Conservation (phyloP, 2,888 invertebrate genomes). For the Cotesia congregata region DNA sequence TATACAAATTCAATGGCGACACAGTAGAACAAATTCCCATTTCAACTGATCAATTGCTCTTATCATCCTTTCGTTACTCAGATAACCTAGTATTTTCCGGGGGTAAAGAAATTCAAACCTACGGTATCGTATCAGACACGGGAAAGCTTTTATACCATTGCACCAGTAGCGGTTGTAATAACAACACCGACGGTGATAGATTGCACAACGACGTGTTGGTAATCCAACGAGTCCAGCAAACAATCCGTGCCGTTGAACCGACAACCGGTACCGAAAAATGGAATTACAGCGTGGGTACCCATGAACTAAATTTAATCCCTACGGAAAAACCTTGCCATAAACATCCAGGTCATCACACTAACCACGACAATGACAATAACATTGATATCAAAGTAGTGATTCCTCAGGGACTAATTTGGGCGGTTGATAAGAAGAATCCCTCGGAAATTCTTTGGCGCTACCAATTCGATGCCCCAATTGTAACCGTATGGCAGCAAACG, state of each 20-base stretch:
- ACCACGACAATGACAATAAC: conserved; percentile 49
- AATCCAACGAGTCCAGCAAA: conserved; percentile 86
- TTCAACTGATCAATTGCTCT: conserved; percentile 87
- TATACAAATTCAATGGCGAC: conserved; percentile 93
- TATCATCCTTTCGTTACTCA: conserved; percentile 88
- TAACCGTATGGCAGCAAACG: conserved; percentile 84
- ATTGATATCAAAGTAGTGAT: conserved; percentile 78
- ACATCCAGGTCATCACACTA: conserved; percentile 21
- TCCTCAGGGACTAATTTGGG: conserved; percentile 81
- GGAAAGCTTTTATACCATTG: conserved; percentile 85
- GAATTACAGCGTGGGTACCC: conserved; percentile 96
- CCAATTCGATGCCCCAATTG: conserved; percentile 87
- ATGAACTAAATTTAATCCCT: conserved; percentile 79
- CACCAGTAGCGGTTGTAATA: conserved; percentile 80
- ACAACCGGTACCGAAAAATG: conserved; percentile 89
- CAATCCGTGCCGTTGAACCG: conserved; percentile 91
- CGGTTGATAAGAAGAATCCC: conserved; percentile 75
- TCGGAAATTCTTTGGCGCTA: conserved; percentile 80
- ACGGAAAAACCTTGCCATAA: conserved; percentile 71
- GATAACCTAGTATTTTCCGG: conserved; percentile 90
- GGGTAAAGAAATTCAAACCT: conserved; percentile 87
- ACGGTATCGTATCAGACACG: conserved; percentile 80
- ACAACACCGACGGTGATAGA: conserved; percentile 75
- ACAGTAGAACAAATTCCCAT: conserved; percentile 90
- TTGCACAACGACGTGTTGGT: conserved; percentile 77